Evolutionary conservation across 2,797 vertebrate genomes (phyloP).

Genomic region (Anisognathus igniventris): DNA sequence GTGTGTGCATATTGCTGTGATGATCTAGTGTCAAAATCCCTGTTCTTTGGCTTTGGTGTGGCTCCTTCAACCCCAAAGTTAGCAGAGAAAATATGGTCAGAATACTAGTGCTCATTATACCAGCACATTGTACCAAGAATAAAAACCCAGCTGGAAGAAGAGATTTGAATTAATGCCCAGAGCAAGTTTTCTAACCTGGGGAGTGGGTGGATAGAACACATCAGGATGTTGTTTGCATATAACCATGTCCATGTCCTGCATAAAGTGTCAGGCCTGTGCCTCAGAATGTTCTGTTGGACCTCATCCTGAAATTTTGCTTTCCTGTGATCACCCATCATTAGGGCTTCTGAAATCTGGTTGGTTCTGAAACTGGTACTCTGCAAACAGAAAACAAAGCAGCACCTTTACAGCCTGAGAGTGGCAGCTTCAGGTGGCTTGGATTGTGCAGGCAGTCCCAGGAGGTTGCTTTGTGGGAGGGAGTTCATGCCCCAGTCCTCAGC

Average conservation of each 20-base stretch:
- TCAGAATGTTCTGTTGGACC: background rate
- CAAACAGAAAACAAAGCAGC: background rate
- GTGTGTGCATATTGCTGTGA: background rate
- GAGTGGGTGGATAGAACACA: background rate
- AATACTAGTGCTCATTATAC: background rate
- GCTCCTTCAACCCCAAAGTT: background rate
- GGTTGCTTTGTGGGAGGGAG: background rate
- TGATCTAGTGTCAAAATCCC: background rate
- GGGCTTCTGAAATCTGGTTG: background rate
- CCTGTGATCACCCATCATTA: background rate
- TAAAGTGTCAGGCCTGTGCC: background rate
- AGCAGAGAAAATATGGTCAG: background rate
- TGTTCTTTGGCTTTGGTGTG: background rate
- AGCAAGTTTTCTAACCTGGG: background rate
- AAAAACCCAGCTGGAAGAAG: background rate
- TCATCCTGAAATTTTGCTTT: background rate
- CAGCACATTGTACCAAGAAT: background rate
- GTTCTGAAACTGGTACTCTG: background rate
- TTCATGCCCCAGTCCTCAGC: accelerated
- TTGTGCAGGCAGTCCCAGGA: background rate
- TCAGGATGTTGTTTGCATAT: background rate
- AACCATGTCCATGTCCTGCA: background rate
- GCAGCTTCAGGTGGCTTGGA: background rate
- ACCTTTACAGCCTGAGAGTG: background rate
- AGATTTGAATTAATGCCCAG: background rate